These are phyloP conservation scores for Tetramorium bicarinatum DNA, from an alignment of 2,888 invertebrate species.

Conservation along the genomic window DNA sequence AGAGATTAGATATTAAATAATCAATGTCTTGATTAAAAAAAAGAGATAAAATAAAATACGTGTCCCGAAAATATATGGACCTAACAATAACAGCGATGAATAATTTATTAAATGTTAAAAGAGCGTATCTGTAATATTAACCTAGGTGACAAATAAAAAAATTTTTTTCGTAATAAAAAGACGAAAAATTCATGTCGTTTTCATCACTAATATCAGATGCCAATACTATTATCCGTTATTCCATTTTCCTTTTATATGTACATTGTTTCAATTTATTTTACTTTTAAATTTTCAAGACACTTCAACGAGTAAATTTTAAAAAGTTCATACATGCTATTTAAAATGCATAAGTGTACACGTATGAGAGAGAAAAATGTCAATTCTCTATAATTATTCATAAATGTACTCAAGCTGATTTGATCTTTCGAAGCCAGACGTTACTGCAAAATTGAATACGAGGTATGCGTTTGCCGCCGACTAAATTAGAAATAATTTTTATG, in stretches of 20 bases:
- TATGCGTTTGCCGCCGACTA: not conserved
- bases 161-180: not conserved
- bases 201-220: not conserved
- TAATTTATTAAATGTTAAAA: not conserved
- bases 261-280: not conserved
- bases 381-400: slow-evolving; percentile 2
- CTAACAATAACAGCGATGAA: not conserved
- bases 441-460: slow-evolving; percentile 29
- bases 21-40: not conserved
- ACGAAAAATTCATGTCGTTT: not conserved
- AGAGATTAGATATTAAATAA: not conserved
- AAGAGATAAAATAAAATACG: not conserved
- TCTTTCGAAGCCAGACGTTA: slow-evolving; percentile 31
- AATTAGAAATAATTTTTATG: slow-evolving; percentile 39
- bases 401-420: not conserved
- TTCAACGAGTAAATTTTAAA: not conserved
- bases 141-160: not conserved
- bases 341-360: not conserved
- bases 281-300: not conserved
- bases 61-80: not conserved
- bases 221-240: too few relatives aligned
- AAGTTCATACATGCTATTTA: not conserved
- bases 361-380: not conserved
- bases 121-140: not conserved
- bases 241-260: not conserved